Percentiles rank a stretch among this genome's conserved stretches.
Evolutionary conservation across 1,140 invertebrate species (phyloP).

Genomic region (Bombus sibiricus): DNA sequence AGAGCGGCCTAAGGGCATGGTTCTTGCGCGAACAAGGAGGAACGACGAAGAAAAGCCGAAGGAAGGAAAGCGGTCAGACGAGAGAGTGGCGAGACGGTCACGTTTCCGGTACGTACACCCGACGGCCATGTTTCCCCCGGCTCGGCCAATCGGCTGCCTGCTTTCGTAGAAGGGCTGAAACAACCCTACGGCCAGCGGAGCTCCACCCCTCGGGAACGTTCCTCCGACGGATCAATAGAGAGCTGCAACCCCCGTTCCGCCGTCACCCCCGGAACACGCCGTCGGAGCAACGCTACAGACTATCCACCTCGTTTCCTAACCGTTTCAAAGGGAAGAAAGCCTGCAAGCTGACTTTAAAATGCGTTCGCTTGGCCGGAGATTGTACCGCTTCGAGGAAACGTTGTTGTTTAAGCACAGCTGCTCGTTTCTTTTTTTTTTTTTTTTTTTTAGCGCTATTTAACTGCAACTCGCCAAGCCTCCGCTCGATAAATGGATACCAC

Average conservation of each 20-base stretch:
- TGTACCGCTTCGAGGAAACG: slow-evolving; percentile 8
- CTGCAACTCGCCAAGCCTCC: neutral
- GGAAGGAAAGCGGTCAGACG: slow-evolving; percentile 70
- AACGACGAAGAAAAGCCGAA: slow-evolving; percentile 63
- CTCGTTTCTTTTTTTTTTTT: neutral
- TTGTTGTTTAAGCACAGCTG: slow-evolving; percentile 5
- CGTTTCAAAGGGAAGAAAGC: slow-evolving; percentile 8
- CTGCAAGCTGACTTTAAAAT: slow-evolving; percentile 24
- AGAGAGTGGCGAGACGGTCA: slow-evolving; percentile 70
- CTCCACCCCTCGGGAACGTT: slow-evolving; percentile 70
- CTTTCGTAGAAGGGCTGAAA: slow-evolving; percentile 65
- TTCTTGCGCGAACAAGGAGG: slow-evolving; percentile 54
- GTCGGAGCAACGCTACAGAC: neutral
- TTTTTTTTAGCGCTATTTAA: neutral
- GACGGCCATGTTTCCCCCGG: slow-evolving; percentile 78
- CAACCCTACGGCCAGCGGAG: slow-evolving; percentile 71
- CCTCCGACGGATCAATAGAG: slow-evolving; percentile 69
- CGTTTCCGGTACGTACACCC: slow-evolving; percentile 76
- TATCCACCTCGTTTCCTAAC: slow-evolving; percentile 23
- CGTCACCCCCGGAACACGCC: neutral
- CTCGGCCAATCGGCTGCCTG: slow-evolving; percentile 71
- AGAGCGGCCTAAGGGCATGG: slow-evolving; percentile 55
- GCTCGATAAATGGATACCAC: neutral
- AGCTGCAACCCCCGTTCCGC: slow-evolving; percentile 33
- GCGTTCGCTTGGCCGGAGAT: slow-evolving; percentile 9